A percentile compares a stretch with the other conserved stretches of the same genome.
phyloP scores from a whole-genome alignment of 2,113 vertebrate species.

The Shinisaurus crocodilurus region DNA sequence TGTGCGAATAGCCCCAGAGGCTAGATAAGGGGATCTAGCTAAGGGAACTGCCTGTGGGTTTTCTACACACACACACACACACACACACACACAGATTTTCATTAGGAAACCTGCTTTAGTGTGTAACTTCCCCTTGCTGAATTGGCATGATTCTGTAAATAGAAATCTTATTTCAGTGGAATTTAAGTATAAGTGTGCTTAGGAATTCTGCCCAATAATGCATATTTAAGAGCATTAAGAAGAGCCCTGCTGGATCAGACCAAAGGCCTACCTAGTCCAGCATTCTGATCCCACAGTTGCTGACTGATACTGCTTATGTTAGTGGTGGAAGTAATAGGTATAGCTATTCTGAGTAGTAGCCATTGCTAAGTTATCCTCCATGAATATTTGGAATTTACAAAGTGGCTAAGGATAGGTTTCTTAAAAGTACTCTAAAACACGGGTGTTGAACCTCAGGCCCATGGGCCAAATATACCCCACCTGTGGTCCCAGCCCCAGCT shows the following conservation, averaged over 20 bases:
- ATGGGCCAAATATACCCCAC: too few species aligned
- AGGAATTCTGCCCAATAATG: neutral
- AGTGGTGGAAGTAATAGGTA: neutral
- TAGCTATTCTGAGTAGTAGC: neutral
- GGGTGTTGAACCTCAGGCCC: too few species aligned
- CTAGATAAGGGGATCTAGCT: neutral
- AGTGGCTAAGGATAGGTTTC: too few species aligned
- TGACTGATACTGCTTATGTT: neutral
- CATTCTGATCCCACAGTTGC: neutral
- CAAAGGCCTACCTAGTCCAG: neutral
- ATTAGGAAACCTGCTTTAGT: neutral
- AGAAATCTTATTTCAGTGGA: neutral
- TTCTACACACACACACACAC: too few species aligned
- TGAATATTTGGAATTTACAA: neutral
- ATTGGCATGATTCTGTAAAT: neutral
- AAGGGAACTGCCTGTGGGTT: neutral
- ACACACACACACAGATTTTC: too few species aligned
- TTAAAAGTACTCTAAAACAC: too few species aligned
- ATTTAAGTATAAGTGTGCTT: neutral
- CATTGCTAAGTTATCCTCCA: neutral
- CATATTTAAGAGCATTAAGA: too few species aligned
- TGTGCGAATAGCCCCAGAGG: neutral
- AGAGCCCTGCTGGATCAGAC: neutral
- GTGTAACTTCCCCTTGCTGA: neutral
- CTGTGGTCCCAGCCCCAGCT: too few species aligned